Evolutionary conservation across 2,113 vertebrate genomes (phyloP).

Genomic region (Phodopus roborovskii): DNA sequence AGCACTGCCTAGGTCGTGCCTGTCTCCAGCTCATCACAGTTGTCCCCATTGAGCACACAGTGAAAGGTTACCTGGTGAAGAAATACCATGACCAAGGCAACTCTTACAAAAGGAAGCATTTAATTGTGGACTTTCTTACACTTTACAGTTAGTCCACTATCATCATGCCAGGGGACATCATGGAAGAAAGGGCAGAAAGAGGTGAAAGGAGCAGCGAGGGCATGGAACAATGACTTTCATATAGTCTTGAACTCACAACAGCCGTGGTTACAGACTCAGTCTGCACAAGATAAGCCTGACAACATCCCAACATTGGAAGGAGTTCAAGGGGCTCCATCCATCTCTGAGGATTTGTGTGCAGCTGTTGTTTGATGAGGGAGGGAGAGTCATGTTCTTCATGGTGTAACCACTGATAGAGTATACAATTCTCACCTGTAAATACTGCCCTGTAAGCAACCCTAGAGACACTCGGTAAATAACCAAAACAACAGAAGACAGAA

Average conservation of each 20-base stretch:
- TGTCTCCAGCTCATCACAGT: background rate
- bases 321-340: too few species aligned
- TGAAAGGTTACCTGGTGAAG: background rate
- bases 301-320: fast-evolving
- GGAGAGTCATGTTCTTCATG: background rate
- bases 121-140: background rate
- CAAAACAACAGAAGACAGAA: background rate
- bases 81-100: background rate
- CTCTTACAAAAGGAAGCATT: background rate
- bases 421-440: background rate
- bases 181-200: background rate
- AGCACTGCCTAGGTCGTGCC: background rate
- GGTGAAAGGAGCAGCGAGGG: background rate
- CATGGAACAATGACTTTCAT: background rate
- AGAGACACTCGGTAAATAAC: background rate
- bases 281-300: background rate
- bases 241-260: background rate
- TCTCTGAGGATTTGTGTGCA: background rate
- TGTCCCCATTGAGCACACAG: background rate
- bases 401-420: background rate
- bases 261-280: background rate
- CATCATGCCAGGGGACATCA: background rate
- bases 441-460: background rate
- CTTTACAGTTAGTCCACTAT: background rate
- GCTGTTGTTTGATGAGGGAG: background rate